These are phyloP conservation scores for Lota lota DNA, from an alignment of 2,113 vertebrate species.

Conservation along the genomic window DNA sequence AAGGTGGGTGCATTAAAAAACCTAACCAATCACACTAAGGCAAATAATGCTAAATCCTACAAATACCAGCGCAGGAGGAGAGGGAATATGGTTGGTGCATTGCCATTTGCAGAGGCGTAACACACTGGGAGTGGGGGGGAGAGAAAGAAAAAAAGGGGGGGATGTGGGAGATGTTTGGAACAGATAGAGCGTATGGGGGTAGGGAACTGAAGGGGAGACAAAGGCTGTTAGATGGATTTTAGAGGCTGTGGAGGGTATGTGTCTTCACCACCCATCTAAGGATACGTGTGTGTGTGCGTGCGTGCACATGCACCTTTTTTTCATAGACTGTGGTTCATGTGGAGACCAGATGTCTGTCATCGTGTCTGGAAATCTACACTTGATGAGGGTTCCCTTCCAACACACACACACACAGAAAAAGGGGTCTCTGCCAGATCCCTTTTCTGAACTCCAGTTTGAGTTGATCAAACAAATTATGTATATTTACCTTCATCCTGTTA, in stretches of 20 bases:
- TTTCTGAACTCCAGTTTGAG: too few relatives aligned
- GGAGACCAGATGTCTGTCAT: conserved; percentile 64
- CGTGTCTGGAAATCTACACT: conserved; percentile 37
- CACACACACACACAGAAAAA: conserved; percentile 6
- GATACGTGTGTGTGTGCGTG: conserved; percentile 12
- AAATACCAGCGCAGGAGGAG: too few relatives aligned
- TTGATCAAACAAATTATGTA: too few relatives aligned
- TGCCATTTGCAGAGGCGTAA: conserved; percentile 31
- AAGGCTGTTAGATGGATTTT: conserved; percentile 32
- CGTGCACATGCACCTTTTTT: conserved; percentile 10
- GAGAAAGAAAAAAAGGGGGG: background rate
- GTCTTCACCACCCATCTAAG: conserved; percentile 25
- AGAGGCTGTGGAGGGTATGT: background rate
- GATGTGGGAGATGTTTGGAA: conserved; percentile 35
- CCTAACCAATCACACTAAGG: too few relatives aligned
- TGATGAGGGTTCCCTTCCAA: conserved; percentile 18
- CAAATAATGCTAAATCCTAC: too few relatives aligned
- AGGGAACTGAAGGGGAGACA: conserved; percentile 37
- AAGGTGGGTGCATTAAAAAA: too few relatives aligned
- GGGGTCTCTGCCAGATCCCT: too few relatives aligned
- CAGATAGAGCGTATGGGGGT: conserved; percentile 13
- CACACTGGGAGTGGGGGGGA: conserved; percentile 29
- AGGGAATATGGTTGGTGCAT: background rate
- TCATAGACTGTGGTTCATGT: conserved; percentile 44
- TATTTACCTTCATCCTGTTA: too few relatives aligned